Evolutionary conservation across 2,113 vertebrate species (phyloP).

Genomic region (Canis aureus): DNA sequence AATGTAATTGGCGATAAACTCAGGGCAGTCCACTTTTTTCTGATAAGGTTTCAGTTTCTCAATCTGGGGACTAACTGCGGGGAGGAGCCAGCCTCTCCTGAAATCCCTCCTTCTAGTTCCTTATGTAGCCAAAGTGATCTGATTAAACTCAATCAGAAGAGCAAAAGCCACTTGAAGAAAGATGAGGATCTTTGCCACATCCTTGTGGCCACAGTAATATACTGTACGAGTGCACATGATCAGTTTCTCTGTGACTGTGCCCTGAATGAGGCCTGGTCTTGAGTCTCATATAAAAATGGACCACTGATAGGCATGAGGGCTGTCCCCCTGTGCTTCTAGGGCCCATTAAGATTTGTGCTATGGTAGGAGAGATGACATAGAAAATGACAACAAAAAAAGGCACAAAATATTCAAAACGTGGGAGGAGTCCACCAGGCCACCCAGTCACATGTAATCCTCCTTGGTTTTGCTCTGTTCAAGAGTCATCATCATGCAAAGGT

Average conservation of each 20-base stretch:
- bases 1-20: constrained; percentile 60
- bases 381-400: constrained; percentile 89
- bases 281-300: constrained; percentile 77
- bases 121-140: constrained; percentile 83
- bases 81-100: constrained; percentile 95
- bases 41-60: constrained; percentile 64
- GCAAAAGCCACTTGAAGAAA: constrained; percentile 89
- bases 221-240: constrained; percentile 96
- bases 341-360: constrained; percentile 85
- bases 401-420: constrained; percentile 86
- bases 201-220: constrained; percentile 98
- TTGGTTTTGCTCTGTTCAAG: constrained; percentile 78
- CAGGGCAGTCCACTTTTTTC: constrained; percentile 72
- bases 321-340: constrained; percentile 70
- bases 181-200: constrained; percentile 88
- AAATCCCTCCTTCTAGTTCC: constrained; percentile 81
- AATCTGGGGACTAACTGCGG: constrained; percentile 71
- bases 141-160: constrained; percentile 89
- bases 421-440: constrained; percentile 80
- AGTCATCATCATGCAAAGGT: constrained; percentile 91
- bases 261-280: constrained; percentile 81
- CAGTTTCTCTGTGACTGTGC: constrained; percentile 71
- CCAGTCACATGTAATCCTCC: constrained; percentile 80
- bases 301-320: constrained; percentile 76
- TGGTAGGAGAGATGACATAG: constrained; percentile 84